Evolutionary conservation across 1,140 invertebrate genomes (phyloP).

Genomic region (Nixonia krombeini): DNA sequence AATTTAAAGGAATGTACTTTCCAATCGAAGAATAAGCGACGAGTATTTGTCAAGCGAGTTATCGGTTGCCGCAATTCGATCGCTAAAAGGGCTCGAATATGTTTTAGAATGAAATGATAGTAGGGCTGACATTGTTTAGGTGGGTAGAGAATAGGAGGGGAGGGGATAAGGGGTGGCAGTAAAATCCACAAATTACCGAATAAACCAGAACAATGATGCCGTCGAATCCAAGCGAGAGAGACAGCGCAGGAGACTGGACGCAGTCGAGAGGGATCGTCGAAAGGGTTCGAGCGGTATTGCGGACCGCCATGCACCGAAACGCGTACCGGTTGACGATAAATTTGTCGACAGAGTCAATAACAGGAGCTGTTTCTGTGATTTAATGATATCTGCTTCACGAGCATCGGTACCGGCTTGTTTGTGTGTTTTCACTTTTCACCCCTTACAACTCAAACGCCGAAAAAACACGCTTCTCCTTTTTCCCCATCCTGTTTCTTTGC

Average conservation of each 20-base stretch:
- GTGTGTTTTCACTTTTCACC: constrained; percentile 38
- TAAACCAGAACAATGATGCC: constrained; percentile 70
- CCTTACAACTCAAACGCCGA: constrained; percentile 23
- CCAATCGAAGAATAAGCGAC: too few species aligned
- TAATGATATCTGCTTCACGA: constrained; percentile 63
- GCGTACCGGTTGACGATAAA: constrained; percentile 66
- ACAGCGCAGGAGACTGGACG: constrained; percentile 29
- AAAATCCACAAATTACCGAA: constrained; percentile 72
- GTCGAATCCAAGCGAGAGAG: constrained; percentile 46
- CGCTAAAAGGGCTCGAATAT: too few species aligned
- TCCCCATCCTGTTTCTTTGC: constrained; percentile 22
- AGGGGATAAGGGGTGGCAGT: constrained; percentile 40
- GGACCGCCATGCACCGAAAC: constrained; percentile 59
- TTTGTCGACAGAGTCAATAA: constrained; percentile 72
- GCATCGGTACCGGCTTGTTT: constrained; percentile 29
- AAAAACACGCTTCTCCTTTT: constrained; percentile 18
- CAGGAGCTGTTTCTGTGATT: constrained; percentile 71
- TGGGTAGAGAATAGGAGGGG: neutral
- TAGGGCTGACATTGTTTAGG: too few species aligned
- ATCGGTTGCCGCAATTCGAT: too few species aligned
- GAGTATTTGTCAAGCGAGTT: too few species aligned
- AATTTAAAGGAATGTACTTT: too few species aligned
- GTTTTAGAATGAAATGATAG: too few species aligned
- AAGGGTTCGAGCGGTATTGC: constrained; percentile 39
- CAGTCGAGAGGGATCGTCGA: constrained; percentile 40